These are phyloP conservation scores for Capreolus pygargus DNA, from an alignment of 2,113 vertebrate genomes.

Conservation along the genomic window DNA sequence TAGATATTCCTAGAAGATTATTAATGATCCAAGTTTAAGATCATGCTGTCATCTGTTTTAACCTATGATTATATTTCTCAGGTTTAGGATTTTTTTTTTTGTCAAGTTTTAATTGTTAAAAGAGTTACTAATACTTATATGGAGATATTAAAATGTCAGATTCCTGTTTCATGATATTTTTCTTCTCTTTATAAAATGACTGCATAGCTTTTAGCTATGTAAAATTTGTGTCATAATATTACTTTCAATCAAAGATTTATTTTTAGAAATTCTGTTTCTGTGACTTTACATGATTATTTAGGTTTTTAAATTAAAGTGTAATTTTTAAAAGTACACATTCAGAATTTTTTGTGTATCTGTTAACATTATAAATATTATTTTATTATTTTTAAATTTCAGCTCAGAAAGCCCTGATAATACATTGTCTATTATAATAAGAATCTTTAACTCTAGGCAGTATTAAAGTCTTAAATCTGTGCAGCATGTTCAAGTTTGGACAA, in stretches of 20 bases:
- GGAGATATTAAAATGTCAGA: background rate
- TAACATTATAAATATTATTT: background rate
- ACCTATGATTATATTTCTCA: background rate
- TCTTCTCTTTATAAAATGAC: background rate
- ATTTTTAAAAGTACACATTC: background rate
- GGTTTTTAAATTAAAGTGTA: background rate
- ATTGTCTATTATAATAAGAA: constrained; percentile 79
- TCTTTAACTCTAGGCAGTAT: constrained; percentile 81
- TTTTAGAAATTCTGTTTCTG: background rate
- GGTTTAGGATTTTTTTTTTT: constrained; percentile 5
- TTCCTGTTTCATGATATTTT: background rate
- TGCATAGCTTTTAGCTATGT: background rate
- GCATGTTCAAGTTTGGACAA: constrained; percentile 85
- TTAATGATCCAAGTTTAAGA: background rate
- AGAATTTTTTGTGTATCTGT: background rate
- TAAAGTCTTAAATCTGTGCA: constrained; percentile 84
- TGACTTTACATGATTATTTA: background rate
- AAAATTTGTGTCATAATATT: background rate
- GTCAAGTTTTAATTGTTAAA: background rate
- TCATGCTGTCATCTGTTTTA: background rate
- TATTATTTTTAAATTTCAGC: constrained; percentile 15
- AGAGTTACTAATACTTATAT: background rate
- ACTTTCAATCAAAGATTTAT: background rate
- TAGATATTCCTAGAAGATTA: background rate
- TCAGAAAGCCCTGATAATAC: constrained; percentile 10